Evolutionary conservation across 2,888 invertebrate species (phyloP).

Genomic region (Megaustenia siamemsis): DNA sequence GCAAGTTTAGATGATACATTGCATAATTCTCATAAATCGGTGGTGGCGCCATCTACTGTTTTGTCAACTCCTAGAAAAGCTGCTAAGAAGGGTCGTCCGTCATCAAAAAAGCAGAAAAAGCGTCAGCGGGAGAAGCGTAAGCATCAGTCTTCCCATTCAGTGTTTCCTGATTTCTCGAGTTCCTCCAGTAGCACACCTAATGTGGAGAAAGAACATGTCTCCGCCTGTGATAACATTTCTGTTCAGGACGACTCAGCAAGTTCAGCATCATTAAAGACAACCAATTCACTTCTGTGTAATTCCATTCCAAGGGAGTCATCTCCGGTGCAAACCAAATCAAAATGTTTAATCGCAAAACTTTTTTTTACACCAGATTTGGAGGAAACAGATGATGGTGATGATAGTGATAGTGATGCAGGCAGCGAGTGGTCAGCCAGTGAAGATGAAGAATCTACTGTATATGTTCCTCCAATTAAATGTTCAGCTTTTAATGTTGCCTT

Average conservation of each 20-base stretch:
- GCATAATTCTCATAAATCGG: background rate
- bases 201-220: background rate
- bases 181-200: background rate
- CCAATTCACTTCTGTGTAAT: background rate
- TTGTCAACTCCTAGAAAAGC: conserved; percentile 38
- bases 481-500: conserved; percentile 28
- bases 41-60: conserved; percentile 8
- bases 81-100: conserved; percentile 40
- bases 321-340: conserved; percentile 17
- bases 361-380: conserved; percentile 29
- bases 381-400: conserved; percentile 9
- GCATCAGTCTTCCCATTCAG: background rate
- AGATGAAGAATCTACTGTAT: background rate
- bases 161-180: background rate
- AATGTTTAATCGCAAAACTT: background rate
- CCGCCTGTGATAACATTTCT: background rate
- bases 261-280: background rate
- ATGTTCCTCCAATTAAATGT: conserved; percentile 6
- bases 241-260: background rate
- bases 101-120: conserved; percentile 43
- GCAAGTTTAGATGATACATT: background rate
- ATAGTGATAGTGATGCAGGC: background rate
- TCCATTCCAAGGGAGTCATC: conserved; percentile 13
- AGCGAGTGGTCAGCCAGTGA: conserved; percentile 36
- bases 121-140: conserved; percentile 42